Evolutionary conservation across 2,113 vertebrate genomes (phyloP), one percentile per base, ranked within the genome.

Genomic region (Notarius quadriscutis): DNA sequence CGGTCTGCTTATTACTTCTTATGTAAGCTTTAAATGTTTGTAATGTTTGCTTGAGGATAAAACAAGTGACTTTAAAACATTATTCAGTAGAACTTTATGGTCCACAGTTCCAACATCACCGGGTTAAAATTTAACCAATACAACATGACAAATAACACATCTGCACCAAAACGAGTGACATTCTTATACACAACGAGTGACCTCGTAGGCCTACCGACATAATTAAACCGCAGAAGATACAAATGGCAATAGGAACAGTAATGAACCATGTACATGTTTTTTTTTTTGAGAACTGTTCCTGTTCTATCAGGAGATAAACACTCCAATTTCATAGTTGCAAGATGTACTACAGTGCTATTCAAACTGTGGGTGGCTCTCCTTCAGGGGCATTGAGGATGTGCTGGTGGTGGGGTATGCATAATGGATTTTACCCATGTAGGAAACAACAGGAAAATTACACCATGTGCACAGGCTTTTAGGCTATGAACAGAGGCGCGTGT

Each of bases 321-420:
- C 14, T 30, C 7, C 51, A 27, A 10, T 7, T 80, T 58, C 7
- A 34, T 58, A 18, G 57, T 80, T 80, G 55, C 77, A 79, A 55
- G 53, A 34, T 30, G 27, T 58, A 58, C 14, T 9, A 10, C 14
- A 17, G 77, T 18, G 77, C 15, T 30, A 10, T 58, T 79, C 25
- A 79, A 79, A 80, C 78, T 80, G 78, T 58, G 55, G 77, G 53
- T 8, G 53, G 78, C 18, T 58, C 25, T 80, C 53, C 78, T 58
- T 58, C 34, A 25, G 78, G 53, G 53, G 15, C n/a, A 18, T 1
- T 2, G 15, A 57, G 7, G 78, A 80, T 58, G 57, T 80, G 77
- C 53, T 80, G 41, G 77, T 80, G 78, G 8, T 14, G 53, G 30
- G 55, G n/a, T 58, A 34, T 80, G 53, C 27, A 80, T 30, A 80